phyloP scores from a whole-genome alignment of 2,113 vertebrate genomes.

The Opisthocomus hoazin region DNA sequence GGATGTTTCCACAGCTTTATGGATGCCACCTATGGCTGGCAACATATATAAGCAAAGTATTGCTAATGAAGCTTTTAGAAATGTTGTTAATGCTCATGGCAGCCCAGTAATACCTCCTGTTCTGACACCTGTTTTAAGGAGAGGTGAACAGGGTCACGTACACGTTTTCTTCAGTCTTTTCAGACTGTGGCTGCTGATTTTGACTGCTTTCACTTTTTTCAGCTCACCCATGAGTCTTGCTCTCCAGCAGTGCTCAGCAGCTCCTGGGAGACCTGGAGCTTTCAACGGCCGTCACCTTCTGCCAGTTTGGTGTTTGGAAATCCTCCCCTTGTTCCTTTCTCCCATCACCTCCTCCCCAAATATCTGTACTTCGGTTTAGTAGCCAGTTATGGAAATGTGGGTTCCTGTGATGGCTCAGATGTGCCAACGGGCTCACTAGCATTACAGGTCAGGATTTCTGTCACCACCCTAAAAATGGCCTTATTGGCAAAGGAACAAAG shows the following conservation, averaged over 20 bases:
- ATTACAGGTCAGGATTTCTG: not conserved
- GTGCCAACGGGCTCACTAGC: not conserved
- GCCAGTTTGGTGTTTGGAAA: not conserved
- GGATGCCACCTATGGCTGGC: not conserved
- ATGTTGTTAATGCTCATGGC: not conserved
- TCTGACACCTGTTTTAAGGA: not conserved
- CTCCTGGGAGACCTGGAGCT: not conserved
- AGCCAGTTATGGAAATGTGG: not conserved
- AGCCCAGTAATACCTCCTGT: not conserved
- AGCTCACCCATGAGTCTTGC: not conserved
- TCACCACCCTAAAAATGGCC: not conserved
- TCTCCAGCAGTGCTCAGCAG: not conserved
- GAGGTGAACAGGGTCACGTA: not conserved
- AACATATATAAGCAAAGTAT: not conserved
- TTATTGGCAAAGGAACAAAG: not conserved
- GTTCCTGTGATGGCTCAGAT: not conserved
- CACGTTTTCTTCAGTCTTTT: not conserved
- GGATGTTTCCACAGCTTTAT: not conserved
- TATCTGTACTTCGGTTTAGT: not conserved
- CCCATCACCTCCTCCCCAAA: not conserved
- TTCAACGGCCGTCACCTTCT: fast-evolving
- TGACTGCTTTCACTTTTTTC: not conserved
- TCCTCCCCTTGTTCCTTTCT: not conserved
- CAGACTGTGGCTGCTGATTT: not conserved
- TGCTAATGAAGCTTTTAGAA: not conserved